Conservation (phyloP, 2,888 invertebrate species). For the Poecilobothrus nobilitatus region DNA sequence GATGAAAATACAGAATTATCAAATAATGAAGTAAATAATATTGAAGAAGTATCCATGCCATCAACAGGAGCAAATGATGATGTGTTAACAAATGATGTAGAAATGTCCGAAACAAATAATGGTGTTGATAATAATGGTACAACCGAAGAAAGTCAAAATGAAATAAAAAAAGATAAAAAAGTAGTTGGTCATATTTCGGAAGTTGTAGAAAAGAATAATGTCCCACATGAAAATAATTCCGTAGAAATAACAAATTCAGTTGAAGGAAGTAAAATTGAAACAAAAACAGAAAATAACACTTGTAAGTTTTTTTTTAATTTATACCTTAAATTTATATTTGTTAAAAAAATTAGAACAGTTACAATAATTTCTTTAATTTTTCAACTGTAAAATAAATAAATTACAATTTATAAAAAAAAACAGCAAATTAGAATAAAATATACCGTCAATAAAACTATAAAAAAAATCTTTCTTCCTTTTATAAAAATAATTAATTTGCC, state of each 20-base stretch:
- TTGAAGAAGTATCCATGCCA: conserved; percentile 12
- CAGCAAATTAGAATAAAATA: too few relatives aligned
- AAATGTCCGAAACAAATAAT: conserved; percentile 21
- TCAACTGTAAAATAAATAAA: too few relatives aligned
- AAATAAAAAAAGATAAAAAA: conserved; percentile 22
- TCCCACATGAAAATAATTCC: conserved; percentile 9
- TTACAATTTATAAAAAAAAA: too few relatives aligned
- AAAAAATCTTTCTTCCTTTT: too few relatives aligned
- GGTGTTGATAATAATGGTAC: conserved; percentile 10
- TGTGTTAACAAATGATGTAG: conserved; percentile 19
- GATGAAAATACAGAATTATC: conserved; percentile 27
- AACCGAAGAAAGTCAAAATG: conserved; percentile 20
- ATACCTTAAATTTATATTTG: too few relatives aligned
- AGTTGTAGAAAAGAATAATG: conserved; percentile 18
- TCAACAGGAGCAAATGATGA: conserved; percentile 20
- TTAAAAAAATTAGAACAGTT: too few relatives aligned
- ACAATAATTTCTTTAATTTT: too few relatives aligned
- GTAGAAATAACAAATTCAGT: conserved; percentile 13
- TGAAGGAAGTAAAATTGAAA: conserved; percentile 13
- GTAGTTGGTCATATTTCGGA: conserved; percentile 18
- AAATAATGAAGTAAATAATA: conserved; percentile 13
- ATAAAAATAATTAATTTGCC: too few relatives aligned
- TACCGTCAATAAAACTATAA: too few relatives aligned
- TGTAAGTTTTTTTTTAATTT: conserved; percentile 23
- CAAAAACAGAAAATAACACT: conserved; percentile 23